Evolutionary conservation across 1,140 invertebrate genomes (phyloP).

Genomic region (Carcinoscorpius rotundicauda): DNA sequence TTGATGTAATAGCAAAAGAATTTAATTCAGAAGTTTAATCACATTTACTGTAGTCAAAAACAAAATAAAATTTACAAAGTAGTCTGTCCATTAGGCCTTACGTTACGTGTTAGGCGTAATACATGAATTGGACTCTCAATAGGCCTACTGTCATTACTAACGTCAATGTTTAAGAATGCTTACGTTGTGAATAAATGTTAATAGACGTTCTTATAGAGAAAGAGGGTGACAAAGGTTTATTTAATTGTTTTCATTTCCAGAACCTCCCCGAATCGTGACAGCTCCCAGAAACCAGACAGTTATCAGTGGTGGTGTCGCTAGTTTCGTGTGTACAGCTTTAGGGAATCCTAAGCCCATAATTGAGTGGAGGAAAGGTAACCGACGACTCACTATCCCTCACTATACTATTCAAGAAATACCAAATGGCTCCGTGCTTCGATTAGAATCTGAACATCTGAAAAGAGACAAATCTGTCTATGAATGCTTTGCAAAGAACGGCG

Average conservation of each 20-base stretch:
- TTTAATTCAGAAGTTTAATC: no score
- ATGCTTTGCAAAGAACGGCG: slow-evolving; percentile 91
- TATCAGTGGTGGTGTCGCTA: slow-evolving; percentile 74
- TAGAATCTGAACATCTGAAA: slow-evolving; percentile 75
- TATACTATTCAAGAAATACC: slow-evolving; percentile 36
- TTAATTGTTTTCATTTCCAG: slow-evolving; percentile 39
- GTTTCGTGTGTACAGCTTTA: slow-evolving; percentile 85
- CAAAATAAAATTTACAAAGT: no score
- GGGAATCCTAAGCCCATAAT: slow-evolving; percentile 59
- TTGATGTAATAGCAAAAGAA: no score
- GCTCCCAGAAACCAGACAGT: slow-evolving; percentile 76
- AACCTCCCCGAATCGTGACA: slow-evolving; percentile 79
- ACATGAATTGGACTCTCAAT: no score
- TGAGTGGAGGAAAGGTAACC: slow-evolving; percentile 37
- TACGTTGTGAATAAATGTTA: no score
- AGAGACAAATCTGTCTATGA: slow-evolving; percentile 85
- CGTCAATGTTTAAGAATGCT: no score
- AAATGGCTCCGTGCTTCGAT: slow-evolving; percentile 72
- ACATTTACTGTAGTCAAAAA: no score
- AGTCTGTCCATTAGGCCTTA: no score
- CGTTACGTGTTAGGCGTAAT: no score
- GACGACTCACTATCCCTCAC: slow-evolving; percentile 30
- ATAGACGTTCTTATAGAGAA: no score
- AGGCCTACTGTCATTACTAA: no score
- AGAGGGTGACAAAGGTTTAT: no score